A percentile compares a stretch with the other conserved stretches of the same genome.
phyloP scores from a whole-genome alignment of 2,113 vertebrate species.

The Rhynchopsitta pachyrhyncha region DNA sequence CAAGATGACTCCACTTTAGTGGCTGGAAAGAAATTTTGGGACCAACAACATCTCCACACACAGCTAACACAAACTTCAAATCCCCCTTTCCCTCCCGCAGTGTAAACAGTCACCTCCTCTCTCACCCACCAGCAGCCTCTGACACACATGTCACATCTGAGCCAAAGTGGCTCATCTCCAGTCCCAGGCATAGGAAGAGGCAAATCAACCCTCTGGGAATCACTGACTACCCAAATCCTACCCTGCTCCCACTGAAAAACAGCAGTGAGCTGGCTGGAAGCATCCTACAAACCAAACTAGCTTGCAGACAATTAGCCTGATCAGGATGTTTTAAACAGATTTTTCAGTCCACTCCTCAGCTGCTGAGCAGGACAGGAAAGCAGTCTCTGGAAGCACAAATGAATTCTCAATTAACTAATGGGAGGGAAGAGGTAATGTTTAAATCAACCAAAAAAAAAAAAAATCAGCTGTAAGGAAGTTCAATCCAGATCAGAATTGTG shows the following conservation, averaged over 20 bases:
- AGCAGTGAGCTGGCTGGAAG: neutral
- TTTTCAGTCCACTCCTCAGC: neutral
- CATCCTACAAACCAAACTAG: neutral
- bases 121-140: neutral
- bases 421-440: neutral
- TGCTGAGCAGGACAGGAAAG: neutral
- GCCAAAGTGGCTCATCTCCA: accelerated
- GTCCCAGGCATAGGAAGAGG: neutral
- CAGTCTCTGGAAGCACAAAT: neutral
- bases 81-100: neutral
- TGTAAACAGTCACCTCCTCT: neutral
- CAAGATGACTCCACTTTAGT: neutral
- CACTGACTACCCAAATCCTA: neutral
- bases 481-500: neutral
- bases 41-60: neutral
- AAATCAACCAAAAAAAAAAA: neutral
- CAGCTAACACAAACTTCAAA: neutral
- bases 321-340: neutral
- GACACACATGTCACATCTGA: neutral
- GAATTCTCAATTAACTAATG: neutral
- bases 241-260: neutral
- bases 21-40: neutral
- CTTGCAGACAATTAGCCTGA: neutral
- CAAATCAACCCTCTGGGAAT: neutral
- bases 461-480: neutral